A percentile compares a stretch with the other conserved stretches of the same genome.
Conservation (phyloP, 2,888 invertebrate genomes). For the Patella depressa region DNA sequence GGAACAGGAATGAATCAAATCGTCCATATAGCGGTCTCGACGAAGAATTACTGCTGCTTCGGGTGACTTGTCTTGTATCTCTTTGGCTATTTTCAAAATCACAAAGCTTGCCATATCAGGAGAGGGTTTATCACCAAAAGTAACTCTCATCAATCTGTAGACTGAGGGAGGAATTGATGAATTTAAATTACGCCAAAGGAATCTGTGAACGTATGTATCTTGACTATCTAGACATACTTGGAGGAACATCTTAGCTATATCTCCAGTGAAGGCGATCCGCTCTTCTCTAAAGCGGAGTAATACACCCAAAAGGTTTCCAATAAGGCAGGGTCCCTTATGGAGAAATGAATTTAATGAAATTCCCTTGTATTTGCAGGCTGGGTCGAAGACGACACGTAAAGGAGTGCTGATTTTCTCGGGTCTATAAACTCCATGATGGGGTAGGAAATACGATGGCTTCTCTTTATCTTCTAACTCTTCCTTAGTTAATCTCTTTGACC, state of each 20-base stretch:
- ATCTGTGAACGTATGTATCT: conserved; percentile 20
- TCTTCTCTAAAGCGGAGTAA: conserved; percentile 20
- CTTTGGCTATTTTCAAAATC: conserved; percentile 21
- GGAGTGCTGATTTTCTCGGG: conserved; percentile 21
- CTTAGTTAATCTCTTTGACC: conserved; percentile 12
- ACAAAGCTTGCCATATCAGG: conserved; percentile 28
- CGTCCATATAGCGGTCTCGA: conserved; percentile 26
- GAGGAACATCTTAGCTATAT: conserved; percentile 12
- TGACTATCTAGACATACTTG: conserved; percentile 1
- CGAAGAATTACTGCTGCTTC: conserved; percentile 22
- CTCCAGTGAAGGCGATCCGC: conserved; percentile 20
- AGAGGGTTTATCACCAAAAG: conserved; percentile 24
- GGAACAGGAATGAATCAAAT: conserved; percentile 23
- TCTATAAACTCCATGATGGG: conserved; percentile 21
- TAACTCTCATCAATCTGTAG: too few species aligned
- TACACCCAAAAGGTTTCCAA: conserved; percentile 21
- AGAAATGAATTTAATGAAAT: conserved; percentile 20
- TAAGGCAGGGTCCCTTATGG: conserved; percentile 19
- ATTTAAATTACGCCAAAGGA: conserved; percentile 26
- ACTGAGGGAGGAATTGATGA: background rate
- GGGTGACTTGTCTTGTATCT: conserved; percentile 2
- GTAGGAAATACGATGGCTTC: conserved; percentile 17
- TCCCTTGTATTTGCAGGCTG: background rate
- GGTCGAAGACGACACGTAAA: conserved; percentile 24
- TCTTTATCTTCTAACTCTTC: background rate